Evolutionary conservation across 2,888 invertebrate genomes (phyloP), one percentile per base, ranked within the genome.

Genomic region (Drosophila dives): DNA sequence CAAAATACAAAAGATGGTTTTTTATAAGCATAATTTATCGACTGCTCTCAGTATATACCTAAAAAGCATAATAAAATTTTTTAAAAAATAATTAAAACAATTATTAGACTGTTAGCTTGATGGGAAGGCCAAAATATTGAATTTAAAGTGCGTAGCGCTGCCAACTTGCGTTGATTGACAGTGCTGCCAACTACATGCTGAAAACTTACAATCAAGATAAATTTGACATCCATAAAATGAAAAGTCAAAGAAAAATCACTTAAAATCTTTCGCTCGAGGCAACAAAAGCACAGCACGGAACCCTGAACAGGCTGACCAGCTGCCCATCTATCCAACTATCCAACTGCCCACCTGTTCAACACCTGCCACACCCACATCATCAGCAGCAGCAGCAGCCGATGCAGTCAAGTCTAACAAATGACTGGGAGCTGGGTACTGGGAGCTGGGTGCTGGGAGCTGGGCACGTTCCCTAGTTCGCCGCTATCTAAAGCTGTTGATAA

Each of bases 401-500:
- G 80, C 75, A 75, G 72, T 81, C 70, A 76, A 72, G 78, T 78
- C 81, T 72, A 72, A 80, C 82, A 74, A 81, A 77, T 77, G 80
- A 65, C 79, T 72, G 71, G 38, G 53, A 72, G 69, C 67, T 45
- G 64, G 40, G 26, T 38, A 64, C 76, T 74, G 71, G 40, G 62
- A 65, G 67, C 63, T 40, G 65, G 34, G 20, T 38, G 67, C 76
- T 72, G 73, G 38, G 62, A 64, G 67, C 65, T 40, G 65, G 34
- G 20, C 38, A 54, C 29, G 23, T 63, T 48, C 64, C 38, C 32
- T 64, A n/a, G 49, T 40, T 32, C 54, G 58, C 51, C 58, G 71
- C 77, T 82, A 83, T 84, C 82, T 82, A 80, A 86, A 84, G 83
- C 86, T 86, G 86, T 84, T 84, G 86, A 84, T 84, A 84, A 84